phyloP scores from a whole-genome alignment of 2,888 invertebrate genomes.

The Reticulitermes lucifugus region DNA sequence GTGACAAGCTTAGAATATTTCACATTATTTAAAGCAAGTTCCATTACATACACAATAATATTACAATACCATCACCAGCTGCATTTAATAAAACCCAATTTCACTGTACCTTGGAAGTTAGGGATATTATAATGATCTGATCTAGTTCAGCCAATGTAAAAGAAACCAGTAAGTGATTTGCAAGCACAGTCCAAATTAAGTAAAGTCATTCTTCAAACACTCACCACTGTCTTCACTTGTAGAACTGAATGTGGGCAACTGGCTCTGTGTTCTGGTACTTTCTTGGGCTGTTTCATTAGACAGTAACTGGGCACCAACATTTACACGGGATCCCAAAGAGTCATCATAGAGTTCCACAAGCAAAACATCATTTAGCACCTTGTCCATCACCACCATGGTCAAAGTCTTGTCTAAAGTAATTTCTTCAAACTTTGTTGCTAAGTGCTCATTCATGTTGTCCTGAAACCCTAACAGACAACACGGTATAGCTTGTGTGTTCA shows the following conservation, averaged over 20 bases:
- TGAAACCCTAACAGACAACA: conserved; percentile 77
- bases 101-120: too few species aligned
- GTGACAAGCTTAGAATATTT: too few species aligned
- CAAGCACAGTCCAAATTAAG: too few species aligned
- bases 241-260: background rate
- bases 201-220: background rate
- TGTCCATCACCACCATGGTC: conserved; percentile 70
- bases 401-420: conserved; percentile 75
- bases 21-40: too few species aligned
- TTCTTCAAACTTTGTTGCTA: conserved; percentile 74
- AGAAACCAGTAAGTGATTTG: too few species aligned
- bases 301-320: conserved; percentile 40
- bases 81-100: too few species aligned
- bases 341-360: conserved; percentile 74
- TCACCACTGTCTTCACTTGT: background rate
- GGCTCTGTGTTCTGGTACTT: background rate
- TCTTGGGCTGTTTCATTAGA: too few species aligned
- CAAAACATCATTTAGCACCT: conserved; percentile 67
- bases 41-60: too few species aligned
- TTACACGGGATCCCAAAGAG: conserved; percentile 60
- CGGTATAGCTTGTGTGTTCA: conserved; percentile 81
- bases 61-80: too few species aligned
- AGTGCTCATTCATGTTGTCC: conserved; percentile 65
- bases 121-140: too few species aligned
- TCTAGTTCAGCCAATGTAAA: too few species aligned